Evolutionary conservation across 2,888 invertebrate species (phyloP), one percentile per base, ranked within the genome.

Genomic region (Galerucella nymphaeae): DNA sequence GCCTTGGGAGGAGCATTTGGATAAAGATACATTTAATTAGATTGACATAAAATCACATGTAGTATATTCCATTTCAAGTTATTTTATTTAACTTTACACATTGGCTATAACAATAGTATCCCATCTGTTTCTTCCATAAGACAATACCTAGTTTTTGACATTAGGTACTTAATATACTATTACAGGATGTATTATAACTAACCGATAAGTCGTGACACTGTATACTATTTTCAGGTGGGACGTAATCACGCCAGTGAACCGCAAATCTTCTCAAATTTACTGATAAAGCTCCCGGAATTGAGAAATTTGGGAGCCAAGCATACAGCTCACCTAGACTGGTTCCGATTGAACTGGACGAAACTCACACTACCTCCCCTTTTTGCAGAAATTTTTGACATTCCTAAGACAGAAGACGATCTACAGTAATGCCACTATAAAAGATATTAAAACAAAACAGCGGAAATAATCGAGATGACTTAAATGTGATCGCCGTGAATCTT

Each of bases 371-470:
- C 98, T 62, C 96, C 97, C 3, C 91, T 98, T 70, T 98, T 97
- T 88, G 94, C 97, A 48, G 98, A 98, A 88, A 96, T 98, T 82
- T 98, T 97, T 88, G 98, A 98, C 90, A 97, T 98, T 87, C 96
- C 96, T 79, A 95, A 93, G 86, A 90, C 91, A 82, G 93, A 93
- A 84, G 93, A 93, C 83, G 93, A 93, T 84, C 85, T 87, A 71
- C 86, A 87, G 85, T 87, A 85, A 86, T 73, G 57, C 65, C 67
- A 64, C 45, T 72, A 70, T n/a, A n/a, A 66, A 5, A 69, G 57
- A 16, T 53, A 10, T 45, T 55, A 41, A 62, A 58, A 75, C 58
- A 73, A 66, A 69, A 74, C 59, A 64, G 71, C 57, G 76, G 62
- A 70, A 58, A 57, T 53, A 75, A 62, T 72, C 53, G 18, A 57